Evolutionary conservation across 1,140 invertebrate genomes (phyloP).

Genomic region (Diabrotica virgifera): DNA sequence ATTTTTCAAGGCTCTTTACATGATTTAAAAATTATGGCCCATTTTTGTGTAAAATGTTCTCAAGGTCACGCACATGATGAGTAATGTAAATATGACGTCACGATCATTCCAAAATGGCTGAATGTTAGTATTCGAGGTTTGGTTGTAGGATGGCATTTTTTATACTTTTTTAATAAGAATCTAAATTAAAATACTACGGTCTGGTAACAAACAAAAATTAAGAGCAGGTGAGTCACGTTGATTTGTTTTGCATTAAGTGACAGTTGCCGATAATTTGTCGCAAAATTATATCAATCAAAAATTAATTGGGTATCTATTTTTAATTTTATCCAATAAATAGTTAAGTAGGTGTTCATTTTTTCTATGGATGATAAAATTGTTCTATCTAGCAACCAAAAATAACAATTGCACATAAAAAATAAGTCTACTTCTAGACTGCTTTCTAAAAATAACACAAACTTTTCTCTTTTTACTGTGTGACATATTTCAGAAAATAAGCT

Average conservation of each 20-base stretch:
- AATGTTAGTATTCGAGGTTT: constrained; percentile 5
- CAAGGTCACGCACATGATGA: neutral
- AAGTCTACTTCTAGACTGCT: neutral
- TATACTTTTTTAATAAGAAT: constrained; percentile 16
- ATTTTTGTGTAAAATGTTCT: neutral
- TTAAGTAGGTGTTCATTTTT: neutral
- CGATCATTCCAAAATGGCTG: constrained; percentile 16
- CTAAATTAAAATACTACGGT: neutral
- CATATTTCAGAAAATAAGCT: constrained; percentile 23
- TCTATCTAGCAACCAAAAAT: constrained; percentile 4
- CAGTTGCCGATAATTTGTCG: neutral
- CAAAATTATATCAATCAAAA: neutral
- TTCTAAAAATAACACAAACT: constrained; percentile 17
- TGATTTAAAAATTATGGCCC: constrained; percentile 2
- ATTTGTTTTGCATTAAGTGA: constrained; percentile 7
- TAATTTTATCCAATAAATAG: neutral
- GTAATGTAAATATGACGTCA: constrained; percentile 19
- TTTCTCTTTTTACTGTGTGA: constrained; percentile 14
- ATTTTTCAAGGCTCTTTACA: neutral
- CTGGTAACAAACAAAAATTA: constrained; percentile 6
- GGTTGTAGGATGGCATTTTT: constrained; percentile 7
- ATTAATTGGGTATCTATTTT: neutral
- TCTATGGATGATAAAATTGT: neutral
- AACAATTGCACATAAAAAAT: constrained; percentile 13
- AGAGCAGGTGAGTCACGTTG: constrained; percentile 8